Percentiles rank a stretch among this genome's conserved stretches.
Conservation (phyloP, 2,113 vertebrate genomes). For the Myanophis thanlyinensis region DNA sequence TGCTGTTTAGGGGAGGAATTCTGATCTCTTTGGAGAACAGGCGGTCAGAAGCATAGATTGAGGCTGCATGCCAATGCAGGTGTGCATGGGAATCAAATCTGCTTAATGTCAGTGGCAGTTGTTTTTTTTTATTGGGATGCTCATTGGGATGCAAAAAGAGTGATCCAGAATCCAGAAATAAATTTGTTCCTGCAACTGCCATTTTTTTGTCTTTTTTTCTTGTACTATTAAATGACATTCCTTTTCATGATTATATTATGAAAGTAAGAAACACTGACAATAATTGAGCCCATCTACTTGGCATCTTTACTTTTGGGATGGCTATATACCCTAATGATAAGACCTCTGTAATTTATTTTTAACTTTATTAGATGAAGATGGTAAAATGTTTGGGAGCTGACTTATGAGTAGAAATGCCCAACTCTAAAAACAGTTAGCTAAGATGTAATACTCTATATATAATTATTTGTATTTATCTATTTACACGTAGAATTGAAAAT, state of each 20-base stretch:
- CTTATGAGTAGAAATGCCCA: not conserved
- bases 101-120: not conserved
- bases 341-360: not conserved
- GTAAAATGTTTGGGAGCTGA: not conserved
- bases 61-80: not conserved
- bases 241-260: not conserved
- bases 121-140: not conserved
- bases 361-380: not conserved
- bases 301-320: not conserved
- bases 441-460: not conserved
- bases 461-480: not conserved
- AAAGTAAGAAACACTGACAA: not conserved
- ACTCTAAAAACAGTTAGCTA: not conserved
- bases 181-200: not conserved
- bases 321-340: not conserved
- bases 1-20: not conserved
- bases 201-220: not conserved
- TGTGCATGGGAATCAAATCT: not conserved
- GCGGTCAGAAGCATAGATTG: not conserved
- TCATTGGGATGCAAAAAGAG: not conserved
- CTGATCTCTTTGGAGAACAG: not conserved
- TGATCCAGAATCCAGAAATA: not conserved
- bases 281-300: not conserved
- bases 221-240: not conserved
- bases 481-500: not conserved